phyloP scores from a whole-genome alignment of 2,888 invertebrate genomes.

The Scelioninae gen. 1 region DNA sequence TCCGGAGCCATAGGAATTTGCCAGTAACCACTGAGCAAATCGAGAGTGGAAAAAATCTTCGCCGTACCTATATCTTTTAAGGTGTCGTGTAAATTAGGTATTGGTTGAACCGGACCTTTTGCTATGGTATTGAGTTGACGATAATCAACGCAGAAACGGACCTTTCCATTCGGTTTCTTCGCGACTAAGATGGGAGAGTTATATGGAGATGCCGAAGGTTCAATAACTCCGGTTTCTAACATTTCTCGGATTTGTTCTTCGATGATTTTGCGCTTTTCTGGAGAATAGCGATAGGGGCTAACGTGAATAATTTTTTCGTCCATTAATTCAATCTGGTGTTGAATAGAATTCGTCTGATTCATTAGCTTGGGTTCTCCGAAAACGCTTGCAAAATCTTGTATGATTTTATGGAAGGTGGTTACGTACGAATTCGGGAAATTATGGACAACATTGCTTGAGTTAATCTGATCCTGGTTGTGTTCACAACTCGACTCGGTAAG shows the following conservation, averaged over 20 bases:
- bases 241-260: constrained; percentile 51
- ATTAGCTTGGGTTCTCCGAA: neutral
- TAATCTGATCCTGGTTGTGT: no score
- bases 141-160: no score
- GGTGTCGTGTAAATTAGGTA: constrained; percentile 13
- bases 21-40: neutral
- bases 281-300: neutral
- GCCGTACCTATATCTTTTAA: constrained; percentile 19
- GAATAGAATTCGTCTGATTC: neutral
- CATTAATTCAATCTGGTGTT: neutral
- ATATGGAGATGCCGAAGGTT: constrained; percentile 58
- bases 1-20: constrained; percentile 11
- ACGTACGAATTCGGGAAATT: neutral
- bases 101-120: constrained; percentile 19
- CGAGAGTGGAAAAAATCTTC: constrained; percentile 10
- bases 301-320: neutral
- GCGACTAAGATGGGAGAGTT: constrained; percentile 57
- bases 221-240: constrained; percentile 67
- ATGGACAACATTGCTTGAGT: neutral
- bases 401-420: neutral
- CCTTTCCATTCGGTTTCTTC: constrained; percentile 42
- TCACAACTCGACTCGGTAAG: no score
- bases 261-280: constrained; percentile 17
- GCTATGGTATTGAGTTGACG: constrained; percentile 31
- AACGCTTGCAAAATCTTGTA: neutral